These are phyloP conservation scores for Ecdyonurus torrentis DNA, from an alignment of 2,888 invertebrate genomes.

Conservation along the genomic window DNA sequence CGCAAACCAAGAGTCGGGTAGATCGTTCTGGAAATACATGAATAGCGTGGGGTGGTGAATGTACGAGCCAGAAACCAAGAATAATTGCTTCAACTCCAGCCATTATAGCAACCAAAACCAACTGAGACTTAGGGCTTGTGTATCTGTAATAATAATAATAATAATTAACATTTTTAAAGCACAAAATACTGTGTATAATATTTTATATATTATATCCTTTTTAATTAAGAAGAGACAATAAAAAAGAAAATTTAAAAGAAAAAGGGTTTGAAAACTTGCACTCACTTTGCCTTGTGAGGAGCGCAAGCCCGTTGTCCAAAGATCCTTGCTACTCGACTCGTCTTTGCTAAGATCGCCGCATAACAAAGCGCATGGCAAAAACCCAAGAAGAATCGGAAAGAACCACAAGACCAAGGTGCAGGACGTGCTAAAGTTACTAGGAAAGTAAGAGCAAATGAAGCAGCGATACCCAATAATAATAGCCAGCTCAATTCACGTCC, in stretches of 20 bases:
- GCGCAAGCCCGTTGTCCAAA: slow-evolving; percentile 27
- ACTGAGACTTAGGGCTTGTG: slow-evolving; percentile 30
- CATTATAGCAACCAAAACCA: slow-evolving; percentile 31
- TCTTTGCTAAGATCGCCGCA: slow-evolving; percentile 35
- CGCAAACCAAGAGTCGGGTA: slow-evolving; percentile 20
- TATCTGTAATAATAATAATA: slow-evolving; percentile 20
- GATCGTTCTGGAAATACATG: slow-evolving; percentile 26
- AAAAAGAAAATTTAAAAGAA: not conserved
- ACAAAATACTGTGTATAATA: not conserved
- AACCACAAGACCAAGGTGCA: slow-evolving; percentile 27
- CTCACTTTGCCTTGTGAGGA: slow-evolving; percentile 27
- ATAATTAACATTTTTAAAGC: not conserved
- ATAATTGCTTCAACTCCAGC: slow-evolving; percentile 31
- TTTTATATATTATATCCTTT: not conserved
- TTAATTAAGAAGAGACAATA: not conserved
- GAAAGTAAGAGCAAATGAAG: slow-evolving; percentile 33
- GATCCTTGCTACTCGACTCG: slow-evolving; percentile 35
- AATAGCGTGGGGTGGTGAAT: slow-evolving; percentile 27
- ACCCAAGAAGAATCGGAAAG: slow-evolving; percentile 33
- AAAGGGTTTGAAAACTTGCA: slow-evolving; percentile 7
- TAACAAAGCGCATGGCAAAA: slow-evolving; percentile 36
- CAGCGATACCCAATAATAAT: slow-evolving; percentile 29
- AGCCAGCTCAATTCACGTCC: slow-evolving; percentile 34
- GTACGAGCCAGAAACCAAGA: slow-evolving; percentile 30
- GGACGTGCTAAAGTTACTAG: slow-evolving; percentile 31